phyloP scores from a whole-genome alignment of 2,888 invertebrate genomes.

The Tuberolachnus salignus region DNA sequence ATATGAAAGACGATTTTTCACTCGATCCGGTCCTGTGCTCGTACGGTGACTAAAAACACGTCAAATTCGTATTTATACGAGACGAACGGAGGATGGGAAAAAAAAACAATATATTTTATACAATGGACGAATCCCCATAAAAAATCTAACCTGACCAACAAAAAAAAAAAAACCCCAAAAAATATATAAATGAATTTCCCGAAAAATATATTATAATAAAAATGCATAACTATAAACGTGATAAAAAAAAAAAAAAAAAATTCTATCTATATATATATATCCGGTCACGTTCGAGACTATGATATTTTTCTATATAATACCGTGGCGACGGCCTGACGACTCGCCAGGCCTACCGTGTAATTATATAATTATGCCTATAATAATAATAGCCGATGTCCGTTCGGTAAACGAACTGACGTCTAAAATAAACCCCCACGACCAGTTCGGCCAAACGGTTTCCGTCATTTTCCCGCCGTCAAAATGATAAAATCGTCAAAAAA shows the following conservation, averaged over 20 bases:
- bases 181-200: no score
- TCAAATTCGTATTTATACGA: background rate
- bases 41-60: no score
- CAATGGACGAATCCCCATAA: background rate
- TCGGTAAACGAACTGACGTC: slow-evolving; percentile 6
- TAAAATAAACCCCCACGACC: background rate
- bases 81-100: slow-evolving; percentile 5
- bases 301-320: slow-evolving; percentile 6
- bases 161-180: slow-evolving; percentile 13
- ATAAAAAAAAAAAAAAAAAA: slow-evolving; percentile 6
- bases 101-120: slow-evolving; percentile 12
- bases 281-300: background rate
- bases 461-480: background rate
- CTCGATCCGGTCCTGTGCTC: no score
- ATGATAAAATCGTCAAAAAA: no score
- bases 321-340: background rate
- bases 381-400: background rate
- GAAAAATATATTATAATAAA: slow-evolving; percentile 30
- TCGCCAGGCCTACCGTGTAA: background rate
- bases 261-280: background rate
- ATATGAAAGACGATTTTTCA: no score
- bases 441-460: background rate
- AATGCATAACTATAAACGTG: background rate
- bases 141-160: no score
- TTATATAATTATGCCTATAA: background rate